Base-by-base conservation (phyloP, 1,140 invertebrate species). In the Orussus abietinus region DNA sequence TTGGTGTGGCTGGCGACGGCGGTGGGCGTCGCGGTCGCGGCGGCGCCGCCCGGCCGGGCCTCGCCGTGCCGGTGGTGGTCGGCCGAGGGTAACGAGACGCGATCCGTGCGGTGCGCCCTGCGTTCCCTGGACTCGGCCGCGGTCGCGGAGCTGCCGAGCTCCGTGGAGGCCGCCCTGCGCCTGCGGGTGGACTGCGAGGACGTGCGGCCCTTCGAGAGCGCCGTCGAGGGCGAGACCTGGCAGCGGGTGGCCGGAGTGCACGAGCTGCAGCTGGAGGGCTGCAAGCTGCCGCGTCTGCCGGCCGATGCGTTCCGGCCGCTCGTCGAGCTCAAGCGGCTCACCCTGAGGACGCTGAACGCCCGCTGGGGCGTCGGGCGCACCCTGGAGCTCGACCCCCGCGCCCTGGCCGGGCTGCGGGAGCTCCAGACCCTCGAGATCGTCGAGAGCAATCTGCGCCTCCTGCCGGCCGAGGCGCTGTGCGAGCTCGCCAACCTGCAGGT, bases 251-350 rank as follows among this genome's bases (percentile, higher is more conserved):
- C 78, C 53, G 80, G 84, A 30, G 72, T 93, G 1, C 81, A 85
- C 57, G 82, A 86, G 21, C 69, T 93, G 4, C 70, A 75, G 21
- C 78, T 93, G 53, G 81, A 80, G 46, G 81, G 82, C 22, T 94
- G 91, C 66, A 92, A 92, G 64, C 72, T 92, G 7, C 66, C 88
- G 4, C 77, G 81, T 42, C 66, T 93, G 51, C 85, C 88, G 10
- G 76, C 82, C 22, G 82, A 84, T 36, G 81, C 86, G 2, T 89
- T 93, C 59, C 78, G 83, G 54, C 85, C 85, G 12, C 68, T 92
- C n/a, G 72, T 69, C 37, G 82, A 86, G 25, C 69, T 92, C 15
- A 88, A 86, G 59, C 78, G 78, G 30, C 72, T 93, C 7, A 77
- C 78, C 10, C 70, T 94, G 17, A 82, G 82, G 51, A 87, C 88